Percentiles rank a stretch among this genome's conserved stretches.
Evolutionary conservation across 2,888 invertebrate species (phyloP).

Genomic region (Podabrus alpinus): DNA sequence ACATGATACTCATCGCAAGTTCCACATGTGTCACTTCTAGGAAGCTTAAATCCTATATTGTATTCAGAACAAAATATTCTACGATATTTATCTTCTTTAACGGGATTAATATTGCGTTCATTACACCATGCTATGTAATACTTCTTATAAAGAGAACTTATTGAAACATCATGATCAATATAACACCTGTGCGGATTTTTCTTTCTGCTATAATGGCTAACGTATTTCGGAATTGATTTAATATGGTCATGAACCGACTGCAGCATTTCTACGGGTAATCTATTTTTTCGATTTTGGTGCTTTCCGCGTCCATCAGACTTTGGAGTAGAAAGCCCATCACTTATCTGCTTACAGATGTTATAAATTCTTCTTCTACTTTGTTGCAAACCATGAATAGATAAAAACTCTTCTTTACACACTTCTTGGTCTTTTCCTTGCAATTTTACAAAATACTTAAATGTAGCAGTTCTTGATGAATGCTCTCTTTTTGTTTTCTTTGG

Average conservation of each 20-base stretch:
- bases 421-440: background rate
- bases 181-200: slow-evolving; percentile 9
- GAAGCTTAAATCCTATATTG: slow-evolving; percentile 35
- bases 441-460: slow-evolving; percentile 4
- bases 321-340: background rate
- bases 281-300: slow-evolving; percentile 27
- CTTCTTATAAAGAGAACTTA: slow-evolving; percentile 25
- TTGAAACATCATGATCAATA: slow-evolving; percentile 25
- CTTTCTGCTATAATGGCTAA: slow-evolving; percentile 9
- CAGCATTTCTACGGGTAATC: slow-evolving; percentile 7
- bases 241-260: slow-evolving; percentile 16
- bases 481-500: slow-evolving; percentile 3
- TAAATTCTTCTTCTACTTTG: background rate
- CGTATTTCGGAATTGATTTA: slow-evolving; percentile 3
- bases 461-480: background rate
- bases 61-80: slow-evolving; percentile 27
- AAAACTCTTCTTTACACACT: slow-evolving; percentile 7
- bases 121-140: slow-evolving; percentile 30
- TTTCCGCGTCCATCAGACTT: slow-evolving; percentile 21
- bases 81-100: slow-evolving; percentile 17
- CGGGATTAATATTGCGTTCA: slow-evolving; percentile 16
- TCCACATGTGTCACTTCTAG: too few relatives aligned
- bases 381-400: slow-evolving; percentile 2
- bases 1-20: slow-evolving; percentile 14
- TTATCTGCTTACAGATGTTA: slow-evolving; percentile 5